A percentile compares a stretch with the other conserved stretches of the same genome.
These are phyloP conservation scores for Hypomesus transpacificus DNA, from an alignment of 2,113 vertebrate genomes.

Conservation along the genomic window DNA sequence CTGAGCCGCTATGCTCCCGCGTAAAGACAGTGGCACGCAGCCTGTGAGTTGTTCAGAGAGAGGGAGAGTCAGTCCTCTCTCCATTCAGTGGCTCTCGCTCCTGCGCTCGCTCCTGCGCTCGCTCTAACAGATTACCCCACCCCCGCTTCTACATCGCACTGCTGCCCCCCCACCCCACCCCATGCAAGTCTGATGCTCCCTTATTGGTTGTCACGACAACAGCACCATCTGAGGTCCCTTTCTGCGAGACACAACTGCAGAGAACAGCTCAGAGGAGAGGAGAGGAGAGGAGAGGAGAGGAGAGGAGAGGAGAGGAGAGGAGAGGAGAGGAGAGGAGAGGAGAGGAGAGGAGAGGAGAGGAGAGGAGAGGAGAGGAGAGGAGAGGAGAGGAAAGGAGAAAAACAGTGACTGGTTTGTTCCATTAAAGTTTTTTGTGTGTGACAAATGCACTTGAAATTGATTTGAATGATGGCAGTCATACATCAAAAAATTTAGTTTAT, in stretches of 20 bases:
- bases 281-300: background rate
- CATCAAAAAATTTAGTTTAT: no score
- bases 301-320: background rate
- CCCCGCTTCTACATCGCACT: constrained; percentile 48
- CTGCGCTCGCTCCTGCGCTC: constrained; percentile 32
- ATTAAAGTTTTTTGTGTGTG: no score
- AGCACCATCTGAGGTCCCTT: constrained; percentile 76
- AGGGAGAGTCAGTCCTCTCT: constrained; percentile 40
- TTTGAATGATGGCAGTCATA: no score
- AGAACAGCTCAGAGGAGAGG: constrained; percentile 17
- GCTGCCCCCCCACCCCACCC: constrained; percentile 62
- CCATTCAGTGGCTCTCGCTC: constrained; percentile 22
- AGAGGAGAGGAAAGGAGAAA: background rate
- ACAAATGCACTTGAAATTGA: no score
- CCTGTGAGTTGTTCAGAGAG: constrained; percentile 44
- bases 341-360: background rate
- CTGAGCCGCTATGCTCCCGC: constrained; percentile 58
- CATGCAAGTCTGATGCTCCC: constrained; percentile 67
- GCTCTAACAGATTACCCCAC: constrained; percentile 42
- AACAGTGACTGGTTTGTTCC: background rate
- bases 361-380: background rate
- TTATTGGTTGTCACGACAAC: constrained; percentile 81
- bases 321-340: constrained; percentile 2
- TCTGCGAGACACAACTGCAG: constrained; percentile 56
- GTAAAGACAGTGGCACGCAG: constrained; percentile 55